phyloP scores from a whole-genome alignment of 64 coral and sea anemone genomes.

The Montipora foliosa region DNA sequence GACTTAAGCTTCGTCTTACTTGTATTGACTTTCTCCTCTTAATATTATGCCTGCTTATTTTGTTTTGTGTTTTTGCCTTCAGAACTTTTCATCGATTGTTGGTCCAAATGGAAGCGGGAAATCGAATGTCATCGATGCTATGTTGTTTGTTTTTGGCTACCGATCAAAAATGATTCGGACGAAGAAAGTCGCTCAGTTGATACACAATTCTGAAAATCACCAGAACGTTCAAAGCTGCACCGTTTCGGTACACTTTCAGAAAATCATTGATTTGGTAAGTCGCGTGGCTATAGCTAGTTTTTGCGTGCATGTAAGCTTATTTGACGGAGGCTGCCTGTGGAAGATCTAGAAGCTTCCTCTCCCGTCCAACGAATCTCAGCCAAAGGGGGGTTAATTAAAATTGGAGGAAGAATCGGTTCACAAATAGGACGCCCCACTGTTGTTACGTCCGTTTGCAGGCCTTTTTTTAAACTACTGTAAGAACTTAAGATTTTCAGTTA shows the following conservation, averaged over 20 bases:
- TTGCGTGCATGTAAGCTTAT: no score
- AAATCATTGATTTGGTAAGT: slow-evolving; percentile 98
- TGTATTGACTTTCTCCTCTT: no score
- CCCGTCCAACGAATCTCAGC: no score
- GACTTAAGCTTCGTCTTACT: no score
- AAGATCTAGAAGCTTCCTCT: no score
- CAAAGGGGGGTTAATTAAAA: no score
- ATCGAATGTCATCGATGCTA: slow-evolving; percentile 98
- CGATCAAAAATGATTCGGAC: slow-evolving; percentile 99
- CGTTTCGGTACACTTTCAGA: slow-evolving; percentile 92
- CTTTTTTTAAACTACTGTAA: no score
- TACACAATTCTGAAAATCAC: slow-evolving; percentile 96
- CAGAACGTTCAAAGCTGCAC: slow-evolving; percentile 87
- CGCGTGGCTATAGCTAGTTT: not conserved
- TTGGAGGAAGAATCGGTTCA: no score
- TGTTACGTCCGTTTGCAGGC: no score
- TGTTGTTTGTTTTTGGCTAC: slow-evolving; percentile 99
- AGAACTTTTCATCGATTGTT: slow-evolving; percentile 99
- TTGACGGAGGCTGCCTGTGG: no score
- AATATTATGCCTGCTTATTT: not conserved
- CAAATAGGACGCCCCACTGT: no score
- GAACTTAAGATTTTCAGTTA: no score
- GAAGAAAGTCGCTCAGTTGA: slow-evolving; percentile 96
- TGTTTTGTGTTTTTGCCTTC: slow-evolving; percentile 1
- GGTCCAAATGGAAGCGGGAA: slow-evolving; percentile 99